A percentile compares a stretch with the other conserved stretches of the same genome.
Conservation (phyloP, 2,888 invertebrate genomes). For the Pomacea canaliculata region DNA sequence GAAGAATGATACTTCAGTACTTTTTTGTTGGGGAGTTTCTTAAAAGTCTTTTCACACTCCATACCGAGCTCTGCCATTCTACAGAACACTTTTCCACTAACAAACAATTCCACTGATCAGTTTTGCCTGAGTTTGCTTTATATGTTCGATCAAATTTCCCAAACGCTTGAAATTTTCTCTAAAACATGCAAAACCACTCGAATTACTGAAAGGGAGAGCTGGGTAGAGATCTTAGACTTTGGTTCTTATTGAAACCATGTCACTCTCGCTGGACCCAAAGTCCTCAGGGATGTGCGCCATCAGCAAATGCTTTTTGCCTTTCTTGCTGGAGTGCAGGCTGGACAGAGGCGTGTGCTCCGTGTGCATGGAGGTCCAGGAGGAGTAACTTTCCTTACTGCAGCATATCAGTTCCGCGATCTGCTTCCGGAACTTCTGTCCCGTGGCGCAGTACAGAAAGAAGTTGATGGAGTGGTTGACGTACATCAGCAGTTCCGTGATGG, state of each 20-base stretch:
- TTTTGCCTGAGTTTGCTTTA: too few relatives aligned
- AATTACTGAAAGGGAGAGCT: not conserved
- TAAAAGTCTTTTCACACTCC: too few relatives aligned
- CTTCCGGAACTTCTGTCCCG: slow-evolving; percentile 57
- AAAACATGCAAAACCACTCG: too few relatives aligned
- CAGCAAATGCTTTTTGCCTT: slow-evolving; percentile 39
- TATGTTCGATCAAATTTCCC: too few relatives aligned
- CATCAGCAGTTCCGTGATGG: slow-evolving; percentile 63
- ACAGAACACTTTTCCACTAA: too few relatives aligned
- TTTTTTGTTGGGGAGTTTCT: too few relatives aligned
- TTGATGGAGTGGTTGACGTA: slow-evolving; percentile 65
- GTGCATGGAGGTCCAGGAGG: slow-evolving; percentile 58
- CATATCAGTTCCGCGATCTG: slow-evolving; percentile 43
- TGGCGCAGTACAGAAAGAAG: slow-evolving; percentile 62
- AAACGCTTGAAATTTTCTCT: too few relatives aligned
- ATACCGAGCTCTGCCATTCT: too few relatives aligned
- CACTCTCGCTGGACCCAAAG: not conserved
- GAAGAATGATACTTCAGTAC: too few relatives aligned
- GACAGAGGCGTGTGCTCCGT: slow-evolving; percentile 44
- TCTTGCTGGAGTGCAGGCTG: slow-evolving; percentile 48
- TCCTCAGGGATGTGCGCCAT: slow-evolving; percentile 34
- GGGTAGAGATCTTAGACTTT: not conserved
- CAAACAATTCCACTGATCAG: too few relatives aligned
- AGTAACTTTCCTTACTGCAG: slow-evolving; percentile 42
- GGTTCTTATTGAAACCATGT: slow-evolving; percentile 4